Base-by-base conservation (phyloP, 2,113 vertebrate species). In the Malurus cyaneus region DNA sequence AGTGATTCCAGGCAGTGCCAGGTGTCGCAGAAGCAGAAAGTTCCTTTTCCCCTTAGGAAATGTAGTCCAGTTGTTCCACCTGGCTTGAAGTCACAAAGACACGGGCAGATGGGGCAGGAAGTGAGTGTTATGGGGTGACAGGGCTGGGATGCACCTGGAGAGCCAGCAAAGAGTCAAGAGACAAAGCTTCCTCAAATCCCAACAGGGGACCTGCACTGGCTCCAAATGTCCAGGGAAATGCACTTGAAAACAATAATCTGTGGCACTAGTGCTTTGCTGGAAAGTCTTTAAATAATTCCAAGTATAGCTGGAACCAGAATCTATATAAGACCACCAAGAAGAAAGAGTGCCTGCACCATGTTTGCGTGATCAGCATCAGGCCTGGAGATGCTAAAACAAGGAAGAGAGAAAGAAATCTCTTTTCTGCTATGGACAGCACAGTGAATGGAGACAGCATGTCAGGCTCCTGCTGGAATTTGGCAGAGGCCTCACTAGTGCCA, bases 401-500 rank as follows among this genome's bases (percentile, higher is more conserved):
- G 13, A 80, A 67, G 6, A n/a, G 62, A 57, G 6, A 34, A 57
- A 77, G 2, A 34, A 85, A 46, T 36, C 9, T 42, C 15, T 62
- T 66, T 69, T 44, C 39, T 72, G 8, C 23, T 11, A 14, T 56
- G 17, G 61, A 10, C 78, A 83, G 14, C 20, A 17, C 36, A 28
- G n/a, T 25, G 49, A 89, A 31, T 20, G 32, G 19, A 61, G 36
- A 50, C 23, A 69, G 46, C 26, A 53, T 12, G 6, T 50, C 44
- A 29, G 36, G 26, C 29, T 19, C 32, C 25, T 78, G 73, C 26
- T 81, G 28, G 26, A 74, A 57, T 64, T 54, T 81, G 34, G 2
- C 21, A 0, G 0, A 14, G 24, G 32, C 12, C 4, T 56, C 4
- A 2, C 8, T 76, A 42, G 10, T 1, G 2, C 24, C 31, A 53